Percentiles rank a stretch among this genome's conserved stretches.
These are phyloP conservation scores for Amblyopsis rosae DNA, from an alignment of 2,113 vertebrate species.

Conservation along the genomic window DNA sequence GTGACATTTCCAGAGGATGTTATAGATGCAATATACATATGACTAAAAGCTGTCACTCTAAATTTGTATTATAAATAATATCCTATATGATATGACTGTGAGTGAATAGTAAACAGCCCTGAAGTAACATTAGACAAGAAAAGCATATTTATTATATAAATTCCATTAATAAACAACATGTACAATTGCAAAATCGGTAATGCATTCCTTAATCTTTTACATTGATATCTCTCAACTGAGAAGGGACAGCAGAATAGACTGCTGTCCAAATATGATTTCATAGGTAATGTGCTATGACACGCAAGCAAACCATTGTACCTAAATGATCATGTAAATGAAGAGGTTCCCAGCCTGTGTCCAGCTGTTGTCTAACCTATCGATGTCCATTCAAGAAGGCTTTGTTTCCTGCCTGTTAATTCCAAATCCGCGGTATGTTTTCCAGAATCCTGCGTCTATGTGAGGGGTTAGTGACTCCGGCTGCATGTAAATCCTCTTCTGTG, in stretches of 20 bases:
- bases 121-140: constrained; percentile 30
- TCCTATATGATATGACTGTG: constrained; percentile 18
- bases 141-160: constrained; percentile 35
- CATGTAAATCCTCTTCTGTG: constrained; percentile 75
- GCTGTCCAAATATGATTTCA: too few relatives aligned
- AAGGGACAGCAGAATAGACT: too few relatives aligned
- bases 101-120: constrained; percentile 39
- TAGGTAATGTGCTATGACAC: constrained; percentile 19
- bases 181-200: constrained; percentile 18
- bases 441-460: constrained; percentile 66
- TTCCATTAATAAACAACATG: constrained; percentile 38
- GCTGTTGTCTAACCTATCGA: not conserved
- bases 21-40: too few relatives aligned
- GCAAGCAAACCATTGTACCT: constrained; percentile 22
- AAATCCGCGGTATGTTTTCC: constrained; percentile 70
- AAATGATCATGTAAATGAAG: constrained; percentile 32
- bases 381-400: constrained; percentile 8
- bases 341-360: constrained; percentile 21
- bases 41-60: constrained; percentile 29
- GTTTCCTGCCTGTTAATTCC: constrained; percentile 63
- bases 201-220: constrained; percentile 8
- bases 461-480: constrained; percentile 65
- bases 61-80: constrained; percentile 46
- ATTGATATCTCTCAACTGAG: too few relatives aligned
- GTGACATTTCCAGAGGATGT: too few relatives aligned